phyloP scores from a whole-genome alignment of 2,888 invertebrate genomes.

The Mythimna ferrago region DNA sequence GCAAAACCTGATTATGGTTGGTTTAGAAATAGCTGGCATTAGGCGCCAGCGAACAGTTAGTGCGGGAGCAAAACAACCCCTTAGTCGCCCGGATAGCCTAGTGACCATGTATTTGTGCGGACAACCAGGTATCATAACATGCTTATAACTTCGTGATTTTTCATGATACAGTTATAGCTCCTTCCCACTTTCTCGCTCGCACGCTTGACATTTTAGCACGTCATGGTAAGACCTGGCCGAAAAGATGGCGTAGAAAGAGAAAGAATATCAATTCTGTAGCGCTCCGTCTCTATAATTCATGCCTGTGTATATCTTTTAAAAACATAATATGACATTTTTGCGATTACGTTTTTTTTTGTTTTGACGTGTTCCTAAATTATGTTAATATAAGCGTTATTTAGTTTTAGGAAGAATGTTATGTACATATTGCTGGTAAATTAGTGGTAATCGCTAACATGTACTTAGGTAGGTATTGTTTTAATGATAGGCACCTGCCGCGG shows the following conservation, averaged over 20 bases:
- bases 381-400: slow-evolving; percentile 87
- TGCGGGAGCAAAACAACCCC: too few relatives aligned
- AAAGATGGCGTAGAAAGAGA: slow-evolving; percentile 11
- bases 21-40: too few relatives aligned
- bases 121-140: too few relatives aligned
- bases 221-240: too few relatives aligned
- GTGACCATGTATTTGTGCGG: too few relatives aligned
- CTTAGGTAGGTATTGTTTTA: slow-evolving; percentile 66
- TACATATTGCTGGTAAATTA: slow-evolving; percentile 78
- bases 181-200: too few relatives aligned
- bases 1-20: too few relatives aligned
- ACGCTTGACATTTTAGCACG: too few relatives aligned
- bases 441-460: slow-evolving; percentile 59
- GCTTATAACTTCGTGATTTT: too few relatives aligned
- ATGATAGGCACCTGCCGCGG: slow-evolving; percentile 55
- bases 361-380: slow-evolving; percentile 52
- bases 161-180: too few relatives aligned
- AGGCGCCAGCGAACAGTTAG: too few relatives aligned
- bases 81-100: too few relatives aligned
- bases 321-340: neutral
- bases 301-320: neutral
- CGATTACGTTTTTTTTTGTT: neutral
- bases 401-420: slow-evolving; percentile 87
- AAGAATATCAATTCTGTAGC: neutral
- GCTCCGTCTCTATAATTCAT: neutral